Evolutionary conservation across 2,113 vertebrate genomes (phyloP).

Genomic region (Leiothrix lutea): DNA sequence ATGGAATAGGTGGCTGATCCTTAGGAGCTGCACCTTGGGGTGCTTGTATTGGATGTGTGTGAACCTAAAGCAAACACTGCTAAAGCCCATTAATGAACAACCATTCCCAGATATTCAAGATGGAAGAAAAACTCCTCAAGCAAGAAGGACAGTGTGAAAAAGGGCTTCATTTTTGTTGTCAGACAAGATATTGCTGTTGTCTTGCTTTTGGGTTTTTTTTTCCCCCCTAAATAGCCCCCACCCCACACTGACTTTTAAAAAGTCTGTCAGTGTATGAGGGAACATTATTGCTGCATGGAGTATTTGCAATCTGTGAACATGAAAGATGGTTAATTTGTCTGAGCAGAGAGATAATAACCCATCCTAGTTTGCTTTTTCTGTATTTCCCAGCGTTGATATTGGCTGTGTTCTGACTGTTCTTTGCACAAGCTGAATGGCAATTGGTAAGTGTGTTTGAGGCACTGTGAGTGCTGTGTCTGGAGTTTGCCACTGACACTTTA

Average conservation of each 20-base stretch:
- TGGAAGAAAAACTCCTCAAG: not conserved
- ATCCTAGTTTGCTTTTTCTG: not conserved
- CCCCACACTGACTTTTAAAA: not conserved
- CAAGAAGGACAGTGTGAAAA: not conserved
- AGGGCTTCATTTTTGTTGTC: not conserved
- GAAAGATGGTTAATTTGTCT: not conserved
- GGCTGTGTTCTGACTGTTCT: not conserved
- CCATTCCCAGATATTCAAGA: not conserved
- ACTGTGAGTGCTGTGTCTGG: not conserved
- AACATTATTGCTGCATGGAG: not conserved
- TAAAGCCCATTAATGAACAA: not conserved
- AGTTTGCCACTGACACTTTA: not conserved
- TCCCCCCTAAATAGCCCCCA: not conserved
- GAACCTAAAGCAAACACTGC: not conserved
- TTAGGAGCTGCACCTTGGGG: not conserved
- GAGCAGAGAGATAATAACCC: not conserved
- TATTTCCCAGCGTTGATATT: not conserved
- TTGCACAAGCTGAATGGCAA: not conserved
- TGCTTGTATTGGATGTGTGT: not conserved
- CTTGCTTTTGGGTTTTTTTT: not conserved
- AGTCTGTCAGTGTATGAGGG: fast-evolving
- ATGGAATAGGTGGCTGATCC: not conserved
- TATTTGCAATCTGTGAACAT: not conserved
- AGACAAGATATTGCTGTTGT: not conserved
- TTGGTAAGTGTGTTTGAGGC: not conserved